Conservation (phyloP, 2,888 invertebrate genomes). For the Gnatocerus cornutus region DNA sequence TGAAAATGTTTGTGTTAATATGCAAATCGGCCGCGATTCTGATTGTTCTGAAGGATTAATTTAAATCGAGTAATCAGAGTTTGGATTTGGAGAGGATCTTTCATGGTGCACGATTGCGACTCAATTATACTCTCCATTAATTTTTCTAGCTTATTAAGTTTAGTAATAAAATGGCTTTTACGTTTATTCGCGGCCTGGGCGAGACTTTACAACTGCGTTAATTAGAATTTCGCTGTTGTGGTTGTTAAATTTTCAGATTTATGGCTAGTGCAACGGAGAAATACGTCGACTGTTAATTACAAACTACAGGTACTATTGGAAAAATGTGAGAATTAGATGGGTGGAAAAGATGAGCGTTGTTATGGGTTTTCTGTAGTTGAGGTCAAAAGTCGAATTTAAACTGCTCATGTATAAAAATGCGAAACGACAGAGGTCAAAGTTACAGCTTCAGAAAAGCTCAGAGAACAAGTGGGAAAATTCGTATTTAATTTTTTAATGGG, state of each 20-base stretch:
- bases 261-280: slow-evolving; percentile 19
- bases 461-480: no score
- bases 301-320: slow-evolving; percentile 3
- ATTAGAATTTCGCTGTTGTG: slow-evolving; percentile 30
- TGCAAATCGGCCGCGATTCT: slow-evolving; percentile 24
- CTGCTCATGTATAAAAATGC: no score
- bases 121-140: slow-evolving; percentile 47
- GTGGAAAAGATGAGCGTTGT: background rate
- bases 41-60: slow-evolving; percentile 5
- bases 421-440: no score
- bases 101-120: slow-evolving; percentile 19
- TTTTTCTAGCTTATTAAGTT: slow-evolving; percentile 43
- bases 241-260: slow-evolving; percentile 32
- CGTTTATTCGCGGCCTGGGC: slow-evolving; percentile 13
- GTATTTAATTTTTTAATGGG: no score
- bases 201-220: slow-evolving; percentile 37
- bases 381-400: background rate
- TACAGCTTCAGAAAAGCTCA: no score
- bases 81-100: background rate
- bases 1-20: slow-evolving; percentile 30
- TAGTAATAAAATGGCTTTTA: slow-evolving; percentile 29
- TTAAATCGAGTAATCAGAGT: slow-evolving; percentile 5
- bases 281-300: slow-evolving; percentile 21
- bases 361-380: background rate
- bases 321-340: no score